A percentile compares a stretch with the other conserved stretches of the same genome.
These are phyloP conservation scores for Semnornis frantzii DNA, from an alignment of 2,113 vertebrate species.

Conservation along the genomic window DNA sequence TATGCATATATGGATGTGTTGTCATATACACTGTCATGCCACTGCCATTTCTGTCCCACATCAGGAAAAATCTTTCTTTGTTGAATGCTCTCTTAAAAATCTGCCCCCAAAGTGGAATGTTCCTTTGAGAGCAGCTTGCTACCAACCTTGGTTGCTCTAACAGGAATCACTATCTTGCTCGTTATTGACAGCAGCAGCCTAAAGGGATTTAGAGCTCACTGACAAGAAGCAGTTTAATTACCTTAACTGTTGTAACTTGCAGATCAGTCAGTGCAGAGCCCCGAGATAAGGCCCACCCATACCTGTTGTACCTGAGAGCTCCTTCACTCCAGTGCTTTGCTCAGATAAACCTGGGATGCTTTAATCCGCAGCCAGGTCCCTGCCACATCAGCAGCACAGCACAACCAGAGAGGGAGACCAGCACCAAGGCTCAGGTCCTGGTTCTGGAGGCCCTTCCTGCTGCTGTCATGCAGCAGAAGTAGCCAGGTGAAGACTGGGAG, in stretches of 20 bases:
- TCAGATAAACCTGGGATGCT: neutral
- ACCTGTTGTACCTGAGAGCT: neutral
- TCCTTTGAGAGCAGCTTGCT: neutral
- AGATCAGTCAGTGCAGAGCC: neutral
- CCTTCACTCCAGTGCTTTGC: neutral
- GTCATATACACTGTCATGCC: neutral
- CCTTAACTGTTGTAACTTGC: neutral
- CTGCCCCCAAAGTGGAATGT: neutral
- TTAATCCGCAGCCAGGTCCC: neutral
- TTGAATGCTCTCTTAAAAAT: neutral
- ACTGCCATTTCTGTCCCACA: neutral
- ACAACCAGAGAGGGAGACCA: fast-evolving
- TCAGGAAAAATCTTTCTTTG: neutral
- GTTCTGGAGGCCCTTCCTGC: neutral
- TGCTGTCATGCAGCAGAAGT: neutral
- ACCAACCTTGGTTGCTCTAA: neutral
- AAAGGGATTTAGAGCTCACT: neutral
- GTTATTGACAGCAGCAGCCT: neutral
- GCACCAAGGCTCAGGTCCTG: fast-evolving
- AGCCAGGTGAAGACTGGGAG: neutral
- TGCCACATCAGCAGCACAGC: neutral
- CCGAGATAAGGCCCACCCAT: neutral
- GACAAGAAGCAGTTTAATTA: slow-evolving; percentile 16
- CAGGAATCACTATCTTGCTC: neutral
- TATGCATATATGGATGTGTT: neutral